Base-by-base conservation (phyloP, 2,888 invertebrate genomes). In the Linnaemya tessellans region DNA sequence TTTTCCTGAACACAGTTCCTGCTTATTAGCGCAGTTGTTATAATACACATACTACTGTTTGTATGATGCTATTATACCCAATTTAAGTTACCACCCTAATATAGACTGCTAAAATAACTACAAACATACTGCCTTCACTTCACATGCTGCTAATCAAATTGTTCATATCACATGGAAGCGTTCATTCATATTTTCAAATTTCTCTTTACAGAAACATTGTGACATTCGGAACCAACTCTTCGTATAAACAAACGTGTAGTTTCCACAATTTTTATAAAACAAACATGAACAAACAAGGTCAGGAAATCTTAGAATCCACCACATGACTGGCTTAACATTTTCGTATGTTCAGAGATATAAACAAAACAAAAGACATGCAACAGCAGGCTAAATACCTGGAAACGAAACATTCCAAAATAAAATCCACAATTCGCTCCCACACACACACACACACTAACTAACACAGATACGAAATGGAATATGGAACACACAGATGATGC, bases 271-370 rank as follows among this genome's bases (percentile, higher is more conserved):
- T 64, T 22, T 35, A 67, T 18, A 35, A 71, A 80, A 74, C 64
- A 78, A 74, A 79, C 58, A 58, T 64, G 70, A 64, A 83, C 86
- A 84, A 80, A 84, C 81, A 88, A 54, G 20, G 18, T 54, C 58
- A 30, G 58, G 35, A 35, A 20, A 62, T 41, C 13, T 49, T 87
- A 83, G 65, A 87, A 87, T 88, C 88, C 88, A 88, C 88, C 88
- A 88, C 87, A 88, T 88, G 88, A 54, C 83, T 75, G 67, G 30
- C 22, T 10, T 4, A 60, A 58, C 30, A 30, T 30, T 3, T 30
- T 30, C 30, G 30, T 30, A 3, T 30, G 5, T 30, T n/a, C n/a
- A n/a, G n/a, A n/a, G 30, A 58, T 13, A 13, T 58, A 58, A 20
- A 70, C 68, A 74, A n/a, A 75, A 75, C 67, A 64, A 75, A 62